Percentiles rank a stretch among this genome's conserved stretches.
Evolutionary conservation across 53 echinoderm and acorn worm genomes (phyloP).

Genomic region (Paracentrotus lividus): DNA sequence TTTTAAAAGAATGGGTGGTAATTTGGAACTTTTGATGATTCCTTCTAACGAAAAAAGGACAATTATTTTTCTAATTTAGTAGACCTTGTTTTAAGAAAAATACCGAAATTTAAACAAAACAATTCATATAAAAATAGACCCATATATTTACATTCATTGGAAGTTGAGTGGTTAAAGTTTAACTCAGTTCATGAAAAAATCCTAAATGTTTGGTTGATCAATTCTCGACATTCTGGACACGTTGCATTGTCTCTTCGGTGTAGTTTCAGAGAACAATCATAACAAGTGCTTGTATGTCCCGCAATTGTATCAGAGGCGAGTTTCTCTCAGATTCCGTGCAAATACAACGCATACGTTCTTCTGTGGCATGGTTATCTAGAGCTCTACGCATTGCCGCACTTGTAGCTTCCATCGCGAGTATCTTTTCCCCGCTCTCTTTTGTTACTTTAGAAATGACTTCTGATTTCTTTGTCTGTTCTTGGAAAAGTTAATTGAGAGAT

Average conservation of each 20-base stretch:
- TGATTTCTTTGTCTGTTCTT: too few species aligned
- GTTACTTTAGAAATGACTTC: neutral
- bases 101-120: too few species aligned
- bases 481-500: too few species aligned
- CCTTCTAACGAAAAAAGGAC: too few species aligned
- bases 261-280: neutral
- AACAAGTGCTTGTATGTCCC: neutral
- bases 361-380: neutral
- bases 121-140: too few species aligned
- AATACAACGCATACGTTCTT: too few species aligned
- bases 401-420: neutral
- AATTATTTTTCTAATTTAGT: too few species aligned
- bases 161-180: too few species aligned
- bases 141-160: too few species aligned
- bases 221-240: constrained; percentile 2
- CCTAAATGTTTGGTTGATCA: neutral
- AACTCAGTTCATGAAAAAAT: neutral
- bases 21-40: too few species aligned
- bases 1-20: too few species aligned
- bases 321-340: neutral
- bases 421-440: neutral
- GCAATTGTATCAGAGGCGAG: neutral
- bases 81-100: too few species aligned
- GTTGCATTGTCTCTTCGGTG: neutral
- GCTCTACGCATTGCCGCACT: neutral